Percentiles rank a stretch among this genome's conserved stretches.
phyloP scores from a whole-genome alignment of 2,888 invertebrate species.

The Oligia fasciuncula region DNA sequence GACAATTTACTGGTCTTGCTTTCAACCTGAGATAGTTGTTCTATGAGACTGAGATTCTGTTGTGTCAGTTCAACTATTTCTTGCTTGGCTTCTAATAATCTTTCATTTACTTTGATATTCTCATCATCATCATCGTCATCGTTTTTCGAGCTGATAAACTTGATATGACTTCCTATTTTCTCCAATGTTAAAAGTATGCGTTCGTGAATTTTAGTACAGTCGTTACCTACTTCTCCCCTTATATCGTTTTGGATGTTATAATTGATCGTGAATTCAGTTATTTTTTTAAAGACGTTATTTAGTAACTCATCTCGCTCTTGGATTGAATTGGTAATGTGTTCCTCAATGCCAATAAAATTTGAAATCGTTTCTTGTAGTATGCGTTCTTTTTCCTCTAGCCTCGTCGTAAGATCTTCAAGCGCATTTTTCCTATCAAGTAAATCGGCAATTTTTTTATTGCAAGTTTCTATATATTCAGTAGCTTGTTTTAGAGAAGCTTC shows the following conservation, averaged over 20 bases:
- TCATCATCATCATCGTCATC: conserved; percentile 51
- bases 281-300: conserved; percentile 68
- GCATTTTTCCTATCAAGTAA: conserved; percentile 60
- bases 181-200: conserved; percentile 73
- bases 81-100: conserved; percentile 66
- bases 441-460: conserved; percentile 49
- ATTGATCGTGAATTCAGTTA: conserved; percentile 62
- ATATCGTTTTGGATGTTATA: conserved; percentile 67
- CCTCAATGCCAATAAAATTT: conserved; percentile 58
- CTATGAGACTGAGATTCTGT: conserved; percentile 68
- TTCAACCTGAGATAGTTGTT: conserved; percentile 68
- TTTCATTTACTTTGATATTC: conserved; percentile 57
- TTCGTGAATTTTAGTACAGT: conserved; percentile 64
- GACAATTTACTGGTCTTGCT: conserved; percentile 64
- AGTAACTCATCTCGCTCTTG: conserved; percentile 67
- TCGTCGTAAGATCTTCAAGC: conserved; percentile 54
- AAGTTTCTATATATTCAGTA: conserved; percentile 17
- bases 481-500: conserved; percentile 42
- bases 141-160: conserved; percentile 61
- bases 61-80: conserved; percentile 71
- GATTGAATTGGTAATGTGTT: conserved; percentile 52
- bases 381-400: conserved; percentile 56
- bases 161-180: conserved; percentile 69
- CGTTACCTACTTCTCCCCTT: conserved; percentile 48
- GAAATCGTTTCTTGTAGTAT: conserved; percentile 62